phyloP scores from a whole-genome alignment of 2,888 invertebrate species.

The Aplocera efformata region DNA sequence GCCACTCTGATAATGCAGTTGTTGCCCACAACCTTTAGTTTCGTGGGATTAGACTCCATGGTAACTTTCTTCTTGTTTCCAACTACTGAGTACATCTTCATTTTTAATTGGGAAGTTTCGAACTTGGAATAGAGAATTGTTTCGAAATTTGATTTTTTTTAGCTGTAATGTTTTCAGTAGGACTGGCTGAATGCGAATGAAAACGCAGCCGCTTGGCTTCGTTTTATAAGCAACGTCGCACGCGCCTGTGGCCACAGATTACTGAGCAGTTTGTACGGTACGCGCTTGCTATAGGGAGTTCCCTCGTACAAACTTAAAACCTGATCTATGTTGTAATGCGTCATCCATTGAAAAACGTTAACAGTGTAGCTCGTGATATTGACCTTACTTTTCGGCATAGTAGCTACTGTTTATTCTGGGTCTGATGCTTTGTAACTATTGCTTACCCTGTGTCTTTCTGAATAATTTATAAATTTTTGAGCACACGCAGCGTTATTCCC shows the following conservation, averaged over 20 bases:
- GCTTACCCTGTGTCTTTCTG: conserved; percentile 2
- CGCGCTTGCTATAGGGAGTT: conserved; percentile 36
- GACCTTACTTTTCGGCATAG: conserved; percentile 12
- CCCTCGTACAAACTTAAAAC: conserved; percentile 33
- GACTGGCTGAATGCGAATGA: background rate
- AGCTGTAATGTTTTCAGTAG: background rate
- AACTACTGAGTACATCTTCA: conserved; percentile 71
- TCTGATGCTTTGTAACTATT: conserved; percentile 11
- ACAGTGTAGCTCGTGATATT: conserved; percentile 17
- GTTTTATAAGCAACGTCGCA: conserved; percentile 40
- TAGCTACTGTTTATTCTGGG: conserved; percentile 3
- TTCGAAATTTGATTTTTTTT: conserved; percentile 5
- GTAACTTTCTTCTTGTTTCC: conserved; percentile 76
- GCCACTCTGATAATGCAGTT: conserved; percentile 62
- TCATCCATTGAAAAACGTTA: conserved; percentile 39
- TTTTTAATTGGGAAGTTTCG: conserved; percentile 37
- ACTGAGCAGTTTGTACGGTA: conserved; percentile 9
- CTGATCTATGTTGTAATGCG: conserved; percentile 25
- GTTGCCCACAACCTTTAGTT: conserved; percentile 67
- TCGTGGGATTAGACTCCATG: conserved; percentile 62
- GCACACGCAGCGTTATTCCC: conserved; percentile 9
- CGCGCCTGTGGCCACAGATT: conserved; percentile 23
- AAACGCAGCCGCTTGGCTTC: conserved; percentile 8
- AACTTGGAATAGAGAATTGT: conserved; percentile 18
- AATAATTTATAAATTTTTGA: conserved; percentile 1